Conservation (phyloP, 2,113 vertebrate genomes). For the Prinia subflava region DNA sequence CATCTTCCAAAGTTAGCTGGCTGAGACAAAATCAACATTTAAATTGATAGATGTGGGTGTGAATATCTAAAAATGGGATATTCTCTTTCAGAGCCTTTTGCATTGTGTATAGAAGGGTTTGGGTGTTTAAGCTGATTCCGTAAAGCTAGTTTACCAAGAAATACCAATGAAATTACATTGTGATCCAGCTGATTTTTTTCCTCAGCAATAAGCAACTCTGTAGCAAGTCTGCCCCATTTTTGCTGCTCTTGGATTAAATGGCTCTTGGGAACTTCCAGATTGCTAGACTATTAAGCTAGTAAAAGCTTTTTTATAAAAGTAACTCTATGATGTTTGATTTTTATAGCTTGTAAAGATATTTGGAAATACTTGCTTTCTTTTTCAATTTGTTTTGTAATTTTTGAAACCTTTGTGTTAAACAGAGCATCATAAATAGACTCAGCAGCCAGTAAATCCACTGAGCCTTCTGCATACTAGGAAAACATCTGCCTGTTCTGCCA, state of each 20-base stretch:
- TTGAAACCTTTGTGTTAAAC: neutral
- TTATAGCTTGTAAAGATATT: neutral
- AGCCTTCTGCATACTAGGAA: neutral
- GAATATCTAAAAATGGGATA: neutral
- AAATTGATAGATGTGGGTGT: neutral
- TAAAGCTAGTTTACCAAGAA: neutral
- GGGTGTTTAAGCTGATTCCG: neutral
- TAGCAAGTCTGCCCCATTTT: neutral
- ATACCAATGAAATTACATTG: neutral
- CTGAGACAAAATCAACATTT: neutral
- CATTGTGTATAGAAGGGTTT: neutral
- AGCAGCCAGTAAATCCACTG: slow-evolving; percentile 13
- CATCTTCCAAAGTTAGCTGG: neutral
- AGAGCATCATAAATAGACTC: neutral
- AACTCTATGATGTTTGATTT: neutral
- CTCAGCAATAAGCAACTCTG: neutral
- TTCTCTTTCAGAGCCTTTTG: neutral
- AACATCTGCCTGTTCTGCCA: neutral
- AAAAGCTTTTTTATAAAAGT: neutral
- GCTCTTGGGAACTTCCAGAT: neutral
- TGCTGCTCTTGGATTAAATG: neutral
- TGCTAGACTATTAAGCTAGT: neutral
- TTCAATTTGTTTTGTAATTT: neutral
- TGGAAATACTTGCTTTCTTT: neutral
- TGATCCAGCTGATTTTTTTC: neutral